Evolutionary conservation across 1,140 invertebrate species (phyloP), one percentile per base, ranked within the genome.

Genomic region (Ceratina australensis): DNA sequence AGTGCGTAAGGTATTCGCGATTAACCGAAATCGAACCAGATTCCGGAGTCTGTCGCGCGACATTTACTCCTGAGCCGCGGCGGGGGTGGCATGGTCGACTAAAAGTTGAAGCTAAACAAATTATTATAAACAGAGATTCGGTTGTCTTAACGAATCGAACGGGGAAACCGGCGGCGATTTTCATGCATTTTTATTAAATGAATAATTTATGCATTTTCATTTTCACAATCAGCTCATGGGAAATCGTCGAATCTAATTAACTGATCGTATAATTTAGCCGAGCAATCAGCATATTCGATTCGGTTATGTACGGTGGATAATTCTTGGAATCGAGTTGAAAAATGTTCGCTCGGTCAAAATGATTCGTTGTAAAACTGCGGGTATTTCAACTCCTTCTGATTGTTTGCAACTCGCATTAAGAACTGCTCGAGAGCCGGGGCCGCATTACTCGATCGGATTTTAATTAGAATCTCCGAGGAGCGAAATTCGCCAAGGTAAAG

Each of bases 1-100:
- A 87, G 83, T 87, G 88, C 86, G 87, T 88, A 87, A 89, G 88
- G 86, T 83, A 89, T 89, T 85, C 85, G 82, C 67, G 81, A 84
- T 88, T 84, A 89, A 85, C 82, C 82, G 72, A 77, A 81, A 85
- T 87, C 72, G 65, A 67, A 82, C 73, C 71, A 71, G 75, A 87
- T 87, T 89, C 84, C 86, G 54, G 63, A 33, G 47, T 28, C 16
- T 18, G 57, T 42, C 20, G 18, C 12, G 10, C 16, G 33, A 16
- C 50, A 59, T 47, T 15, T 3, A 57, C 56, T 42, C 67, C 24
- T 33, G 15, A 20, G 24, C 52, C 18, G 13, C 16, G 22, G 20
- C 28, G 33, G 12, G 24, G 7, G 52, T 15, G 20, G 0, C 4
- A 28, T n/a, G 12, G 3, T 3, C 7, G 42, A 64, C 33, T 49